Evolutionary conservation across 2,797 vertebrate genomes (phyloP).

Genomic region (Podarcis lilfordi): DNA sequence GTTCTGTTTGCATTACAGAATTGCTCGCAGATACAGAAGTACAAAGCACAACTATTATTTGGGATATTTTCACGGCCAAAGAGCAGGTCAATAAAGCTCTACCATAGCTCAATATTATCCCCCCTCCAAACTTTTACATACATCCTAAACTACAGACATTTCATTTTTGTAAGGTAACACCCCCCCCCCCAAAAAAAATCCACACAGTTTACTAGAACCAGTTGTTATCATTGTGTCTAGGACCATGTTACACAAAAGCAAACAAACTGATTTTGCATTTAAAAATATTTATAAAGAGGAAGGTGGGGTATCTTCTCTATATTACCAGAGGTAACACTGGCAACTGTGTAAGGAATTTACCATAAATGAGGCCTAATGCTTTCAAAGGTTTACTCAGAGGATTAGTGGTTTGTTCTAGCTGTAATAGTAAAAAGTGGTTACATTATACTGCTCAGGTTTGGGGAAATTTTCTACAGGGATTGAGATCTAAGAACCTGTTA

Average conservation of each 20-base stretch:
- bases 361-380: background rate
- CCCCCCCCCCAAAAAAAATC: too few relatives aligned
- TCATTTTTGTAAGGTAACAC: background rate
- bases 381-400: background rate
- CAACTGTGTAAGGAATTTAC: background rate
- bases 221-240: background rate
- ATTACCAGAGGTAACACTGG: background rate
- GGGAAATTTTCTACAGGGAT: constrained; percentile 3
- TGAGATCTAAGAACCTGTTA: constrained; percentile 27
- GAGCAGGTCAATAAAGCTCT: background rate
- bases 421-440: background rate
- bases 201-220: background rate
- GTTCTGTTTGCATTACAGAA: background rate
- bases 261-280: too few relatives aligned
- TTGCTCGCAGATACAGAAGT: background rate
- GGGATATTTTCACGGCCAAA: background rate
- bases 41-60: background rate
- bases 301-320: background rate
- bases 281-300: background rate
- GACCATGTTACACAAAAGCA: background rate
- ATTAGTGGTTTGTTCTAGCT: background rate
- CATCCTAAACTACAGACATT: background rate
- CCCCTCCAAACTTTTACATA: background rate
- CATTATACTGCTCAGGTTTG: background rate
- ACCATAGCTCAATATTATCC: background rate